These are phyloP conservation scores for Frankliniella intonsa DNA, from an alignment of 2,888 invertebrate genomes.

Conservation along the genomic window DNA sequence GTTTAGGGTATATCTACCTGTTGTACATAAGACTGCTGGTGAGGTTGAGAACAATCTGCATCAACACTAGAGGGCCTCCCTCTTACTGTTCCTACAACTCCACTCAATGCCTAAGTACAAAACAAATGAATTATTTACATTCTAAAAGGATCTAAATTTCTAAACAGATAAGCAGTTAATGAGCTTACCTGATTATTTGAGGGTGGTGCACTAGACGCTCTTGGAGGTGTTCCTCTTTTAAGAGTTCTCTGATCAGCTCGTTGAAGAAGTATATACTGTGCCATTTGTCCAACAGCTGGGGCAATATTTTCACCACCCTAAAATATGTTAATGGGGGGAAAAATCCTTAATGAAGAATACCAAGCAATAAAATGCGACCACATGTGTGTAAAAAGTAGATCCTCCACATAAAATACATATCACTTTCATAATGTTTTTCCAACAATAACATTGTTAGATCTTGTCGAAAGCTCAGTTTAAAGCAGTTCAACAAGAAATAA, in stretches of 20 bases:
- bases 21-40: constrained; percentile 29
- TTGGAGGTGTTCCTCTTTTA: constrained; percentile 63
- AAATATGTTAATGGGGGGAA: constrained; percentile 34
- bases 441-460: not conserved
- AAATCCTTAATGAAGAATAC: too few species aligned
- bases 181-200: constrained; percentile 48
- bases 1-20: not conserved
- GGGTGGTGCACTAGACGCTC: constrained; percentile 82
- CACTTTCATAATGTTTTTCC: too few species aligned
- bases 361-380: too few species aligned
- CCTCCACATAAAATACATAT: too few species aligned
- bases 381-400: too few species aligned
- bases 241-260: constrained; percentile 64
- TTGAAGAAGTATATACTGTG: constrained; percentile 78
- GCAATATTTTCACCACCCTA: constrained; percentile 43
- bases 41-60: constrained; percentile 46
- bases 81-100: constrained; percentile 27
- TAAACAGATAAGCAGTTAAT: not conserved
- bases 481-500: not conserved
- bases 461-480: not conserved
- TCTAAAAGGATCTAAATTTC: not conserved
- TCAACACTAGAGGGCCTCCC: constrained; percentile 41
- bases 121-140: not conserved
- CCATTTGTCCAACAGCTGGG: constrained; percentile 56
- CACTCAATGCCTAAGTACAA: not conserved